Base-by-base conservation (phyloP, 92 coral and sea anemone genomes). In the Diadumene lineata region DNA sequence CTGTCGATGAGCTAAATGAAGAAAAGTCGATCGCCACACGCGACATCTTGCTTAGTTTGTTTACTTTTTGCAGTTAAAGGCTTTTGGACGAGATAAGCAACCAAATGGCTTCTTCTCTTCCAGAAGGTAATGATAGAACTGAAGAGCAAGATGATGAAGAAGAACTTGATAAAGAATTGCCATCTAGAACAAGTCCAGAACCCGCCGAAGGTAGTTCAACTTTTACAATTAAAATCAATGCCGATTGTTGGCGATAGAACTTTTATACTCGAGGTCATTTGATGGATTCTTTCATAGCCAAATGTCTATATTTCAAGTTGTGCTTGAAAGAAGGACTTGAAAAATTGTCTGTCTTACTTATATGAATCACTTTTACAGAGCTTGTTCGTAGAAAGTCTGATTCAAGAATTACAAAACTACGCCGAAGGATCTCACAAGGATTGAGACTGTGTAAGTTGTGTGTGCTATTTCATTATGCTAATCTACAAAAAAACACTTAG, bases 361-460 rank as follows among this genome's bases (percentile, higher is more conserved):
- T 38, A 38, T 13, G 25, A 11, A 27, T 28, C 25, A 63, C 23
- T 67, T 16, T 48, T 71, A 55, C 44, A 79, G 89, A 68, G 10
- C 60, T 66, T 13, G 60, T 43, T 0, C 78, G 76, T n/a, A 90
- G 85, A 38, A 85, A 85, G 46, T 74, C 96, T 22, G 98, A 93
- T 72, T 93, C 98, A 60, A 93, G 83, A 86, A 93, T 93, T 38
- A 90, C 76, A 44, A 90, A 87, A 77, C 78, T 93, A 16, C 89
- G 96, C 33, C 85, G 92, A 73, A 87, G 90, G 71, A 81, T 93
- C 61, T 94, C 98, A 19, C 97, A 94, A 72, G 92, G 98, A 50
- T 80, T 94, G 34, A 86, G 97, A 38, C 69, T 94, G n/a, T 94
- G 98, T 94, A 75, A 83, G 98, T 86, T 21, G 31, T n/a, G 21